phyloP scores from a whole-genome alignment of 1,140 invertebrate species.

The Diachasmimorpha longicaudata region DNA sequence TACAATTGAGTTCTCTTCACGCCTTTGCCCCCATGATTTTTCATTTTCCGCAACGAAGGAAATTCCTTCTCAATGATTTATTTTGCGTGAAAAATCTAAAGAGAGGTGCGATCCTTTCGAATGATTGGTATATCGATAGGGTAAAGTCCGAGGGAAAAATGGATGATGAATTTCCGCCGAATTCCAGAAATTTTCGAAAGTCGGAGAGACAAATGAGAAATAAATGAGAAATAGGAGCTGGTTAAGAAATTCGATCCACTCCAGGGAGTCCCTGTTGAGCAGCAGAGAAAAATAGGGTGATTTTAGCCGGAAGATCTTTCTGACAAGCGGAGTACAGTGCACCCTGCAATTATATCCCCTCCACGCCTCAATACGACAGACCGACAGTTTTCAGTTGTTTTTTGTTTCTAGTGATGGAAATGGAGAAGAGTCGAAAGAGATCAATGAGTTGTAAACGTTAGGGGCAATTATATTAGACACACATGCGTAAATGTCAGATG shows the following conservation, averaged over 20 bases:
- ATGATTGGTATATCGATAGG: background rate
- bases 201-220: background rate
- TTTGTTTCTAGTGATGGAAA: constrained; percentile 25
- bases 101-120: background rate
- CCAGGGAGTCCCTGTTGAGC: constrained; percentile 10
- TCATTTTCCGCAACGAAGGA: background rate
- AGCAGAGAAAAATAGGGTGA: constrained; percentile 12
- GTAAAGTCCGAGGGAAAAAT: background rate
- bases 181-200: background rate
- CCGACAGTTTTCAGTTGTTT: constrained; percentile 22
- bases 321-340: background rate
- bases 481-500: background rate
- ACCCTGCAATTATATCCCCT: constrained; percentile 35
- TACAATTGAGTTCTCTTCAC: background rate
- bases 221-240: constrained; percentile 8
- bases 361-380: background rate
- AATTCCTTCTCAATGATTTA: no score
- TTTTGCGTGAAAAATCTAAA: no score
- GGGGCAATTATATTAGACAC: background rate
- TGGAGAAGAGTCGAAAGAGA: background rate
- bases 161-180: background rate
- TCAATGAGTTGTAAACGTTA: constrained; percentile 9
- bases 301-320: constrained; percentile 21
- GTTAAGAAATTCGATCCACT: constrained; percentile 5
- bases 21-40: background rate